Evolutionary conservation across 2,113 vertebrate genomes (phyloP).

Genomic region (Cygnus atratus): DNA sequence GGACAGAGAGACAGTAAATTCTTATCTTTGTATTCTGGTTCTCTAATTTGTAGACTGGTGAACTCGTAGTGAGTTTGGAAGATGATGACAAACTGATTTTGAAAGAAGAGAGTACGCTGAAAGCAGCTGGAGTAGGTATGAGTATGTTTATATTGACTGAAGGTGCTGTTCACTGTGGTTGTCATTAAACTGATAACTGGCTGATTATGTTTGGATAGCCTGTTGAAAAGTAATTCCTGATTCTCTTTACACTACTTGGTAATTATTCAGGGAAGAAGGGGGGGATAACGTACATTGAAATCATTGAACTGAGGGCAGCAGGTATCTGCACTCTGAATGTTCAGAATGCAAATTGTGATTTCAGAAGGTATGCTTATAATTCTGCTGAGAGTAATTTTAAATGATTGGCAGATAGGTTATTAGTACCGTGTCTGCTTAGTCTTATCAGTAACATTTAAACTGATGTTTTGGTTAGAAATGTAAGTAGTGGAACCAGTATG

Average conservation of each 20-base stretch:
- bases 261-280: constrained; percentile 57
- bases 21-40: constrained; percentile 10
- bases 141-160: neutral
- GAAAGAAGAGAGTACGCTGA: constrained; percentile 77
- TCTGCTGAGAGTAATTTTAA: constrained; percentile 73
- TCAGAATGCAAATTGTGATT: constrained; percentile 67
- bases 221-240: constrained; percentile 52
- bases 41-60: constrained; percentile 83
- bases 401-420: constrained; percentile 74
- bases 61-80: constrained; percentile 90
- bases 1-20: neutral
- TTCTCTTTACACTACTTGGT: constrained; percentile 44
- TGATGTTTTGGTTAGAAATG: constrained; percentile 64
- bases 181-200: constrained; percentile 18
- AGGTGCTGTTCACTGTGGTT: neutral
- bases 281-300: constrained; percentile 48
- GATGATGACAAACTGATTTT: constrained; percentile 88
- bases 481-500: constrained; percentile 44
- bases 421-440: constrained; percentile 60
- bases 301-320: constrained; percentile 57
- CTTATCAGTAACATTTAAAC: constrained; percentile 72
- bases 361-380: constrained; percentile 61
- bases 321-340: constrained; percentile 44
- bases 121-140: constrained; percentile 86
- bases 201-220: constrained; percentile 61